These are phyloP conservation scores for Anarsia innoxiella DNA, from an alignment of 2,888 invertebrate genomes.

Conservation along the genomic window DNA sequence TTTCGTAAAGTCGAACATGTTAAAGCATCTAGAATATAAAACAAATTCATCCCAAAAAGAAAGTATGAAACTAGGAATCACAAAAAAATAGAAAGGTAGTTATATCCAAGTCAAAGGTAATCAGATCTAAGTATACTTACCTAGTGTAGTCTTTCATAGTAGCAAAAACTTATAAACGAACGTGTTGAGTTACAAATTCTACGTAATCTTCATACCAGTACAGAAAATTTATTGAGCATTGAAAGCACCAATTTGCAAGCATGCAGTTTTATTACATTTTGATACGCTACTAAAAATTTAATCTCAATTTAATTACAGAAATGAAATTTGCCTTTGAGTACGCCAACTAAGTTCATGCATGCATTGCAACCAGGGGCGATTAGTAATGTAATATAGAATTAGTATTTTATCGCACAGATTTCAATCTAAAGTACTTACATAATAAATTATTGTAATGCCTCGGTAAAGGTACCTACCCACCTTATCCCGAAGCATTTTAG, in stretches of 20 bases:
- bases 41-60: background rate
- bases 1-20: too few species aligned
- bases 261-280: constrained; percentile 53
- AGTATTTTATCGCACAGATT: background rate
- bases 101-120: too few species aligned
- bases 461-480: too few species aligned
- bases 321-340: constrained; percentile 34
- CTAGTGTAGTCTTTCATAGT: too few species aligned
- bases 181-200: too few species aligned
- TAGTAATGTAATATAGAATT: background rate
- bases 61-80: background rate
- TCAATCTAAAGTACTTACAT: too few species aligned
- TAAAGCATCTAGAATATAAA: too few species aligned
- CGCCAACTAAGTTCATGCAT: constrained; percentile 1
- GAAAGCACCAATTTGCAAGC: constrained; percentile 47
- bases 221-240: constrained; percentile 32
- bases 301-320: constrained; percentile 60
- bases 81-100: constrained; percentile 15
- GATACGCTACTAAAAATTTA: constrained; percentile 65
- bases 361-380: constrained; percentile 1
- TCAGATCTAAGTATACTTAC: too few species aligned
- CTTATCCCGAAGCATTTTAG: too few species aligned
- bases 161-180: too few species aligned
- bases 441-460: too few species aligned
- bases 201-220: too few species aligned